Evolutionary conservation across 2,113 vertebrate genomes (phyloP).

Genomic region (Leptobrachium leishanense): DNA sequence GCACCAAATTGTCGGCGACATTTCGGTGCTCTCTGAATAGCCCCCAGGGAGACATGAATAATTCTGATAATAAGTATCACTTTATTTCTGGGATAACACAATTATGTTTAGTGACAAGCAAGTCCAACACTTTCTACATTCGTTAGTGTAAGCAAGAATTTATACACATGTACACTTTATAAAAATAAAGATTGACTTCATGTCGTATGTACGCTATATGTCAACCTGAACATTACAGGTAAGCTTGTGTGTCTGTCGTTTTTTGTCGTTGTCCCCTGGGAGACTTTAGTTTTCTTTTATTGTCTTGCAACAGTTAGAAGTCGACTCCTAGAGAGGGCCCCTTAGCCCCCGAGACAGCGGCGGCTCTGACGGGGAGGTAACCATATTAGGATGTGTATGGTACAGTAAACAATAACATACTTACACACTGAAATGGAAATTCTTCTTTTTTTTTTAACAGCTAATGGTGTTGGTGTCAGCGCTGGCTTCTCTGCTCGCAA

Average conservation of each 20-base stretch:
- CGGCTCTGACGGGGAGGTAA: conserved; percentile 83
- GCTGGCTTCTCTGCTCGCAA: conserved; percentile 67
- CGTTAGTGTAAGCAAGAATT: no score
- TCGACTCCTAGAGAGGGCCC: conserved; percentile 80
- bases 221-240: no score
- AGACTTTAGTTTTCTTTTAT: conserved; percentile 84
- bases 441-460: conserved; percentile 61
- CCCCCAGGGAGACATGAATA: no score
- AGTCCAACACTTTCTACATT: no score
- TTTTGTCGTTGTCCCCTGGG: conserved; percentile 77
- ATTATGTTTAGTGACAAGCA: no score
- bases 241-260: conserved; percentile 41
- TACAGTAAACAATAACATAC: conserved; percentile 99
- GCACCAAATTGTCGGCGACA: no score
- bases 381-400: conserved; percentile 95
- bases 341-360: conserved; percentile 63
- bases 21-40: no score
- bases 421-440: conserved; percentile 92
- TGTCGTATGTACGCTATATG: no score
- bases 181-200: no score
- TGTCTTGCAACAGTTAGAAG: conserved; percentile 82
- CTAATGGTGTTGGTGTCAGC: conserved; percentile 86
- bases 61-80: no score
- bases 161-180: no score
- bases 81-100: no score